Percentiles rank a stretch among this genome's conserved stretches.
These are phyloP conservation scores for Tyrannus savana DNA, from an alignment of 2,113 vertebrate species.

Conservation along the genomic window DNA sequence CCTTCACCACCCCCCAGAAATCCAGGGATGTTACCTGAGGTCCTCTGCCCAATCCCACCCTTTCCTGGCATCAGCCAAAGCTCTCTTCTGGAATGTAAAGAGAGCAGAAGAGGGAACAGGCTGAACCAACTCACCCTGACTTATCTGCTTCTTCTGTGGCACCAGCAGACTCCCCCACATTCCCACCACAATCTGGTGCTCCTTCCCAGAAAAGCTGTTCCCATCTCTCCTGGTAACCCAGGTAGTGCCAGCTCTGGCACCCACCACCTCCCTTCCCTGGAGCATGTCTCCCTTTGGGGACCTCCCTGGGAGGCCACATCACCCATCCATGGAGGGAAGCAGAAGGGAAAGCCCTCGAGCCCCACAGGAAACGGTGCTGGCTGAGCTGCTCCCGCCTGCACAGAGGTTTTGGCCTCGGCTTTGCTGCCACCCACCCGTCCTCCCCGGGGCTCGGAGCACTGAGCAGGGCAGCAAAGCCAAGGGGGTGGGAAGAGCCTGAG, in stretches of 20 bases:
- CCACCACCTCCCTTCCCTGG: background rate
- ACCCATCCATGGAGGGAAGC: accelerated
- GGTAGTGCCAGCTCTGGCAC: background rate
- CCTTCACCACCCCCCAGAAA: background rate
- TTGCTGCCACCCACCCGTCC: background rate
- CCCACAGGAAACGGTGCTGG: background rate
- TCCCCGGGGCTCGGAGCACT: accelerated
- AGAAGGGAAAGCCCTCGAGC: background rate
- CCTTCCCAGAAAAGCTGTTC: background rate
- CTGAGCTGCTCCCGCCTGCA: background rate
- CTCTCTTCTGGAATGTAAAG: background rate
- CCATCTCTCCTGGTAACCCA: background rate
- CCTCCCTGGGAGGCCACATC: background rate
- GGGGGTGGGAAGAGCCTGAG: background rate
- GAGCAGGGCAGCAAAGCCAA: background rate
- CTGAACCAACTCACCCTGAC: background rate
- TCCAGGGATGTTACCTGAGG: background rate
- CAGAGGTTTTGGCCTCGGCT: accelerated
- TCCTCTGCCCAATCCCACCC: background rate
- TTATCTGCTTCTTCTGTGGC: accelerated
- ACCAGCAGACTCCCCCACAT: too few species aligned
- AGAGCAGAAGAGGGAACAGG: background rate
- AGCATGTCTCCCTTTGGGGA: background rate
- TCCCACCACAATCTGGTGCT: background rate
- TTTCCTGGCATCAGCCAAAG: background rate